Evolutionary conservation across 2,888 invertebrate species (phyloP), one percentile per base, ranked within the genome.

Genomic region (Diadromus collaris): DNA sequence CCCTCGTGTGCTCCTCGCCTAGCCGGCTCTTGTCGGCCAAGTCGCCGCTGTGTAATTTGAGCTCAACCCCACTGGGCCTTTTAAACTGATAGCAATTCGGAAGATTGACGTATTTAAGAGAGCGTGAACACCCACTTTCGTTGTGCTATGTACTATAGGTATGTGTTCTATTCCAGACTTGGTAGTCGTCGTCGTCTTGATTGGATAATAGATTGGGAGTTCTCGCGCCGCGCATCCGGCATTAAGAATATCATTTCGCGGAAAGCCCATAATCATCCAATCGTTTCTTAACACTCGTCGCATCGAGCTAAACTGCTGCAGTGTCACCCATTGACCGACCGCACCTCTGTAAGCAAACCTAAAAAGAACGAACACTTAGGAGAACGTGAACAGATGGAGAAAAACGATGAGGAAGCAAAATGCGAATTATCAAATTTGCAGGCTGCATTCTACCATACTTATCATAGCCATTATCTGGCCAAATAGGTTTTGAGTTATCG

Each of bases 41-140:
- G 65, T 63, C 34, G 19, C 61, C 65, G 56, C 69, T 80, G 75
- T 80, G 74, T 81, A 82, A 81, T 82, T 81, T 80, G 65, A 81
- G 64, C 67, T 67, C 44, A 76, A 56, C 21, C 78, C 64, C 29
- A 67, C 65, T 64, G 51, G 65, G 46, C 67, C 71, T 67, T 58
- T 76, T 69, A 77, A 73, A 64, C 68, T 73, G 78, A 81, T 71
- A 81, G 68, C 76, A 79, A 79, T 80, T 75, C 54, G 51, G 65
- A 67, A 78, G 78, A 81, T 81, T 82, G 80, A 81, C 81, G 80
- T 75, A 81, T 82, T 81, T 75, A 76, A 79, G 74, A 75, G 73
- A 79, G 77, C 78, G 78, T 81, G 75, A 81, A 78, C 73, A 64
- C 51, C 32, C 68, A 68, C 68, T 69, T 76, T 73, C 56, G 21